Base-by-base conservation (phyloP, 2,888 invertebrate species). In the Epistrophe eligans region DNA sequence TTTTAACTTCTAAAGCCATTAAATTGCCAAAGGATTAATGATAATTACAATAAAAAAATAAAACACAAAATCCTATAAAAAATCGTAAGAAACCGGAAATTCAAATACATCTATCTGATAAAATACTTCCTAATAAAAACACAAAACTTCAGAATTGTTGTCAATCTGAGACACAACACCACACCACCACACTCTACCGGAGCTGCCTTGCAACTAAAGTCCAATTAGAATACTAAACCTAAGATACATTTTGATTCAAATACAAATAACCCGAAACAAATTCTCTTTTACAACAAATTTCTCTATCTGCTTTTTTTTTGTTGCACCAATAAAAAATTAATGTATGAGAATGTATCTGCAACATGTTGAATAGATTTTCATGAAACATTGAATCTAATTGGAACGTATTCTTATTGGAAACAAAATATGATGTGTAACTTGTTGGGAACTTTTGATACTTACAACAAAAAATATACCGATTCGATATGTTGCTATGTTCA, bases 201-300 rank as follows among this genome's bases (percentile, higher is more conserved):
- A 28, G 79, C 48, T 40, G 73, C 67, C 7, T 74, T 64, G 67
- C 84, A 79, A 84, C 84, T 84, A 84, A 84, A 73, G 32, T 73
- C 79, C 32, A 57, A 79, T 48, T 32, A 40, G 74, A 79, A 35
- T 50, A 2, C 2, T 35, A 9, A 35, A 9, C 8, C 9, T 4
- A 9, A 48, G 32, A 48, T 11, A 66, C 66, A 66, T 66, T 38
- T 60, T 15, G 24, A 24, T 5, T 15, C 10, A 19, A 40, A 62
- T 28, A 15, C 4, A 35, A 17, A 35, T n/a, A 17, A 32, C 9
- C 24, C 24, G 10, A n/a, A 3, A 32, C 15, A 58, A 19, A 13
- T 13, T 19, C 38, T 60, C 60, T 40, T 19, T 40, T 13, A 24
- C 38, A 62, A 10, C 40, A 74, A 4, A 35, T 32, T 45, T 64